Evolutionary conservation across 2,888 invertebrate genomes (phyloP), one percentile per base, ranked within the genome.

Genomic region (Dasysyrphus tricinctus): DNA sequence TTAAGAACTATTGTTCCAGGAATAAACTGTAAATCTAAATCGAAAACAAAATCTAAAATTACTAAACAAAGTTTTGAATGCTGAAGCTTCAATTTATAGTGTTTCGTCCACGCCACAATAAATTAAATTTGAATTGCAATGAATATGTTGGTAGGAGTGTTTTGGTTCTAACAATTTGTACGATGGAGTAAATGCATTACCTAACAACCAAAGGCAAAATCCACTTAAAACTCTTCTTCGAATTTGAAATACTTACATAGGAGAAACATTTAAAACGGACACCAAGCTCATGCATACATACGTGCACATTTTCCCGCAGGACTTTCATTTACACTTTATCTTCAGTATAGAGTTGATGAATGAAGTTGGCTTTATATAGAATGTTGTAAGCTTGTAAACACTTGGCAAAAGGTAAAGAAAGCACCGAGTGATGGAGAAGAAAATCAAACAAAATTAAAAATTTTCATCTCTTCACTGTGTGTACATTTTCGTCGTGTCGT

Each of bases 361-460:
- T 29, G 32, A 32, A 39, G 49, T 49, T 32, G 19, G 34, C 56
- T 56, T 57, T 57, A 65, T 56, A 63, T 57, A 65, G 51, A 56
- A 54, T 57, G 69, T 56, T 69, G 78, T 54, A 83, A 61, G 72
- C n/a, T 49, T 67, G 78, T 69, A 78, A 78, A 69, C 82, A 75
- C 75, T 51, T 34, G 3, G 29, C 11, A 42, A 70, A 56, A 61
- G 37, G 69, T 47, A 74, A 57, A 63, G 39, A 69, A 76, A 70
- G 49, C 37, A 63, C 37, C 8, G 5, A 63, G 63, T 49, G 56
- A 24, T n/a, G n/a, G n/a, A 67, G 65, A 77, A 65, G 79, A 63
- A 77, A 76, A 63, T 63, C 73, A 85, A 80, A 85, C 77, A 80
- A 85, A 85, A 78, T 85, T 80, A 80, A 72, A 80, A 85, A 56